Conservation (phyloP, 2,113 vertebrate species). For the Sinosuthora webbiana region DNA sequence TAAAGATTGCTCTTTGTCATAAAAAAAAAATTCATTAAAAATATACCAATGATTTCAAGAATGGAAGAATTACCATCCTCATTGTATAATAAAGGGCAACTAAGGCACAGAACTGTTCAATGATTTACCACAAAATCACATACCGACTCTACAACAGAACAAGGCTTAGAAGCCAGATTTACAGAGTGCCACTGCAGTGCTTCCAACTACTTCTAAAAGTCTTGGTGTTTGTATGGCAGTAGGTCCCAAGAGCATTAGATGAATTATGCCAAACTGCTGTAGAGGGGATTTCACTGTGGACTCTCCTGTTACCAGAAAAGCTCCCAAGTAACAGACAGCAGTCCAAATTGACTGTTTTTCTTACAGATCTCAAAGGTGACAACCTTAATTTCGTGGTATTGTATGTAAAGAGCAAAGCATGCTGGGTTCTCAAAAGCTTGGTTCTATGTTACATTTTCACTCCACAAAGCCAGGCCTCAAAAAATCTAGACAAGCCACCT, state of each 20-base stretch:
- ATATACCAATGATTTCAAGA: background rate
- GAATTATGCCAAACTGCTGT: background rate
- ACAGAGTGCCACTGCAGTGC: background rate
- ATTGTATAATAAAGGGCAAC: background rate
- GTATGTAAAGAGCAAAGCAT: background rate
- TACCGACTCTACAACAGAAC: background rate
- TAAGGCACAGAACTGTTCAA: background rate
- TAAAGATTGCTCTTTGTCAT: background rate
- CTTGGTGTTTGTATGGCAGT: background rate
- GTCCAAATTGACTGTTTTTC: background rate
- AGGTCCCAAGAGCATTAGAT: background rate
- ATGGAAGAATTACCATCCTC: background rate
- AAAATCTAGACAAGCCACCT: background rate
- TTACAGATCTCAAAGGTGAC: background rate
- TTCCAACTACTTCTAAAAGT: background rate
- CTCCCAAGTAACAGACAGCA: background rate
- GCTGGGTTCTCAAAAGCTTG: background rate
- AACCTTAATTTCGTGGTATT: background rate
- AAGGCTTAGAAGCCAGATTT: background rate
- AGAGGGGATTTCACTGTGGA: background rate
- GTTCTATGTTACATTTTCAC: background rate
- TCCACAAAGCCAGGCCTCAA: background rate
- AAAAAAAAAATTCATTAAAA: background rate
- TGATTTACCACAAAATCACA: slow-evolving; percentile 5
- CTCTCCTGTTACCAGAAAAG: background rate